A percentile compares a stretch with the other conserved stretches of the same genome.
Evolutionary conservation across 2,113 vertebrate genomes (phyloP).

Genomic region (Tauraco erythrolophus): DNA sequence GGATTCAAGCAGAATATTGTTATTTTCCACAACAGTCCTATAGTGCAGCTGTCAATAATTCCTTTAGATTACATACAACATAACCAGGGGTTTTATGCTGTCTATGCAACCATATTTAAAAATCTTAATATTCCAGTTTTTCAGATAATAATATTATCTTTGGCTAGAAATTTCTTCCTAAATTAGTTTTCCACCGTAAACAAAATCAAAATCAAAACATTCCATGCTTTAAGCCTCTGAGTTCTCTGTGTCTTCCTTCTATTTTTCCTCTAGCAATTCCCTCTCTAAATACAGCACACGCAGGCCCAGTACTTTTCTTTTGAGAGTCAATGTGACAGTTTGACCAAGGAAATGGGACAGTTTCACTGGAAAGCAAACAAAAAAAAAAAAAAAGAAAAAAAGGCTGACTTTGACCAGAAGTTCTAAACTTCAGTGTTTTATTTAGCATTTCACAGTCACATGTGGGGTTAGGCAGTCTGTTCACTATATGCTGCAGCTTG

Average conservation of each 20-base stretch:
- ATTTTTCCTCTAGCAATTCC: neutral
- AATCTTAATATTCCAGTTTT: neutral
- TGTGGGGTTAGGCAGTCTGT: neutral
- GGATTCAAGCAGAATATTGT: neutral
- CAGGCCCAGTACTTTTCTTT: neutral
- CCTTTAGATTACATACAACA: neutral
- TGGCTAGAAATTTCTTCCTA: neutral
- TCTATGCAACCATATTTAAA: neutral
- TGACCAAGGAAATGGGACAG: neutral
- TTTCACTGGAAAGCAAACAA: neutral
- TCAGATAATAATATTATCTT: neutral
- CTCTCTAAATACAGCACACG: fast-evolving
- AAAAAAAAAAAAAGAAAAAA: neutral
- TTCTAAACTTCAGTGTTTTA: neutral
- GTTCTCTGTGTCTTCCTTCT: neutral
- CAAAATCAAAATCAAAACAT: neutral
- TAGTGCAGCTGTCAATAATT: neutral
- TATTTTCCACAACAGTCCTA: neutral
- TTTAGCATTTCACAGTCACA: neutral
- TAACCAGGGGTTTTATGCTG: neutral
- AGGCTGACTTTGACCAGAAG: neutral
- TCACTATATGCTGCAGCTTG: neutral
- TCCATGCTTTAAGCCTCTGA: neutral
- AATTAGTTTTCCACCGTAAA: neutral
- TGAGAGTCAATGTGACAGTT: neutral